Base-by-base conservation (phyloP, 2,113 vertebrate species). In the Catharus bicknelli region DNA sequence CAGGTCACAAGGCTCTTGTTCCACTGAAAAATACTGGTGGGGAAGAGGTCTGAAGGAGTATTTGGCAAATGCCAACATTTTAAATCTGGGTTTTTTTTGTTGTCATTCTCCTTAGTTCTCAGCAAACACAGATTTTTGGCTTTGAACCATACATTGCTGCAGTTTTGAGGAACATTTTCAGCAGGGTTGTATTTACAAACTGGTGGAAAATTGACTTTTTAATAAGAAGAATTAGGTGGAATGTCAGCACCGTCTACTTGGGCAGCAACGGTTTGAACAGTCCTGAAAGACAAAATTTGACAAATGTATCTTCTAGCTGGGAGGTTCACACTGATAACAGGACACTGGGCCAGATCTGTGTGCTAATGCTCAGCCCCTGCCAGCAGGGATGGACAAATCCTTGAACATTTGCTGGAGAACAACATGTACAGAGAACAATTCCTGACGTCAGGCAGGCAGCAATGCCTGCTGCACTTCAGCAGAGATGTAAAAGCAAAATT, bases 341-440 rank as follows among this genome's bases (percentile, higher is more conserved):
- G 30, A 42, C 74, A 7, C 17, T 2, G 58, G 63, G 90, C 92
- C 93, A 85, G 66, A 29, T 77, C 6, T 91, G 42, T 75, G 74
- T 53, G 1, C 59, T 36, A 13, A 57, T 14, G 53, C 64, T 61
- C 7, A 30, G 61, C 30, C 27, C 3, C 73, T 68, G 83, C n/a
- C 91, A 86, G 90, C 86, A 64, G 90, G 77, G 72, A 45, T 43
- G 58, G 89, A 50, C 23, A 86, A 78, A 89, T 18, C 84, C 58
- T 47, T 13, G 13, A 12, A 32, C 48, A 67, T 83, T 88, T 54
- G 15, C 59, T 38, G 43, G 38, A 91, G 95, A 90, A 93, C 94
- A 95, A 25, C 69, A 42, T 53, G 76, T 90, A 17, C 95, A 90
- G 80, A 82, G 95, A 90, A 89, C 95, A 93, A 74, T n/a, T 59